A percentile compares a stretch with the other conserved stretches of the same genome.
phyloP scores from a whole-genome alignment of 1,140 invertebrate species.

The Trachymyrmex cornetzi region DNA sequence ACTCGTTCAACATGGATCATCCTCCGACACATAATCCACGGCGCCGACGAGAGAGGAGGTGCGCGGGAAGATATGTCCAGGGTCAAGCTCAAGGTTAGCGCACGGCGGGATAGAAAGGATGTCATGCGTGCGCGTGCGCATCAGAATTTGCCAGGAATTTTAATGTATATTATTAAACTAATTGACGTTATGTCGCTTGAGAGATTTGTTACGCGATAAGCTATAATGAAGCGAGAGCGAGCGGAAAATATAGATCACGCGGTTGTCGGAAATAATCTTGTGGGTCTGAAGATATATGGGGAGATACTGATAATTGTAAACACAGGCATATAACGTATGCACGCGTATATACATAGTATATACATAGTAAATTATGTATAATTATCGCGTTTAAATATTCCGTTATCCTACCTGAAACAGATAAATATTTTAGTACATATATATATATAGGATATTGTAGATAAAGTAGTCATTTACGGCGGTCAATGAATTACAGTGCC shows the following conservation, averaged over 20 bases:
- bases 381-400: background rate
- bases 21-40: slow-evolving; percentile 32
- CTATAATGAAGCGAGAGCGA: background rate
- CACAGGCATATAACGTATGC: background rate
- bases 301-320: background rate
- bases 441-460: background rate
- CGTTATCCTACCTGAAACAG: background rate
- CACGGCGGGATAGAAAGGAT: slow-evolving; percentile 23
- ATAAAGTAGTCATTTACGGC: background rate
- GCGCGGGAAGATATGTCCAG: slow-evolving; percentile 63
- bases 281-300: background rate
- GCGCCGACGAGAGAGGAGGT: slow-evolving; percentile 5
- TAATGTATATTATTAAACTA: slow-evolving; percentile 9
- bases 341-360: background rate
- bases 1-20: slow-evolving; percentile 78
- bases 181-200: background rate
- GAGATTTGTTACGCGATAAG: background rate
- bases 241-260: slow-evolving; percentile 4
- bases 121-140: background rate
- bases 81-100: slow-evolving; percentile 75
- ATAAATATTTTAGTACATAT: background rate
- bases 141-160: slow-evolving; percentile 4
- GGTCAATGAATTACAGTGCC: background rate
- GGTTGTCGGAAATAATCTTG: background rate
- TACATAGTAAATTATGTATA: background rate